These are phyloP conservation scores for Leucozona laternaria DNA, from an alignment of 2,888 invertebrate species.

Conservation along the genomic window DNA sequence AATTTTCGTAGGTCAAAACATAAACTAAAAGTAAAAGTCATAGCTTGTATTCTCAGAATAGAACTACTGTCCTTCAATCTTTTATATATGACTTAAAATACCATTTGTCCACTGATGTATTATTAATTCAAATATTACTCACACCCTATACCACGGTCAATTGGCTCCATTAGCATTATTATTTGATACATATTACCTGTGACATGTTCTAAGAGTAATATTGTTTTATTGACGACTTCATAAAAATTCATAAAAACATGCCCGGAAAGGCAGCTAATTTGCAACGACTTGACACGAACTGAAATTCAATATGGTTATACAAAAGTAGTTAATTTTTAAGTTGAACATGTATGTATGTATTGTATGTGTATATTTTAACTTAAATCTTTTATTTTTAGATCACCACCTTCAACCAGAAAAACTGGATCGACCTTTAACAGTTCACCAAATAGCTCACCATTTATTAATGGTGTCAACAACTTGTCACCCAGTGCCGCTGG, in stretches of 20 bases:
- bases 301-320: conserved; percentile 45
- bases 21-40: neutral
- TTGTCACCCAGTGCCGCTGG: conserved; percentile 78
- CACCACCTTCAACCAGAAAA: conserved; percentile 82
- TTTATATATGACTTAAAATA: conserved; percentile 9
- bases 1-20: too few relatives aligned
- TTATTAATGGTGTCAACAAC: conserved; percentile 72
- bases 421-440: conserved; percentile 78
- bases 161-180: conserved; percentile 39
- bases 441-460: conserved; percentile 70
- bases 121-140: conserved; percentile 46
- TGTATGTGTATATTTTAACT: neutral
- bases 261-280: conserved; percentile 50
- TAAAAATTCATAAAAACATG: conserved; percentile 30
- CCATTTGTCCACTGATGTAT: conserved; percentile 37
- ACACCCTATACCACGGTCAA: conserved; percentile 39
- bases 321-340: neutral
- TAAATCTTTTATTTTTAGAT: conserved; percentile 78
- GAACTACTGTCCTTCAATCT: neutral
- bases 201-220: conserved; percentile 76
- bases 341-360: too few relatives aligned
- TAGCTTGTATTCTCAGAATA: neutral
- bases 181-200: conserved; percentile 58
- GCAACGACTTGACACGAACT: conserved; percentile 38
- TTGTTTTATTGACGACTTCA: conserved; percentile 50